Evolutionary conservation across 2,888 invertebrate species (phyloP), one percentile per base, ranked within the genome.

Genomic region (Cynaeus angustus): DNA sequence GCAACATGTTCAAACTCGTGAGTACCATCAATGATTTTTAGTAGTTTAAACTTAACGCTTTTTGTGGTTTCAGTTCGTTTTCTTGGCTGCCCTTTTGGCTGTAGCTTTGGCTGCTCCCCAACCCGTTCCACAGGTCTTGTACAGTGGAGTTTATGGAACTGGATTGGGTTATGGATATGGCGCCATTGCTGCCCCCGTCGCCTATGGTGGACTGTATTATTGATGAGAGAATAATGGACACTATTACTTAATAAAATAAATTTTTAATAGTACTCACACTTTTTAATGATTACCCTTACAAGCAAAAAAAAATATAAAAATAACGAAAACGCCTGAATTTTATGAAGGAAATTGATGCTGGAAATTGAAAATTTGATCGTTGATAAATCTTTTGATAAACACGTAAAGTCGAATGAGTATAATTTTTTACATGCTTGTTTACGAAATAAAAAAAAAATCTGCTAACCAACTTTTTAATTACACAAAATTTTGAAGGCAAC

Each of bases 61-160:
- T n/a, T 21, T 9, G 7, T 33, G 1, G 2, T 33, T 14, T 10
- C 1, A 58, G 58, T 43, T 58, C 13, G 84, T 88, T 80, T 83
- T 87, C 66, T 79, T 89, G 80, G 62, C 53, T 81, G 89, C 88
- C 74, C 79, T 89, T 73, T 78, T 88, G 86, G 72, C 72, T 26
- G 41, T 72, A 8, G 73, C 70, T 61, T 48, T 73, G 13, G 73
- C 73, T 61, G 71, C 72, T 30, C 73, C 76, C n/a, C 56, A 68
- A 6, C 72, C 76, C 6, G 65, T n/a, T 7, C 59, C 59, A 14
- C 59, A 59, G 12, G 13, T 21, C 13, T 10, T 33, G 12, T 28
- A 8, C 12, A 30, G 45, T 8, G 59, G 59, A 21, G 21, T 21
- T 4, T 21, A 21, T 21, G 21, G 21, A 21, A 21, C 21, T 21